Conservation (phyloP, 2,797 vertebrate genomes). For the Argya squamiceps region DNA sequence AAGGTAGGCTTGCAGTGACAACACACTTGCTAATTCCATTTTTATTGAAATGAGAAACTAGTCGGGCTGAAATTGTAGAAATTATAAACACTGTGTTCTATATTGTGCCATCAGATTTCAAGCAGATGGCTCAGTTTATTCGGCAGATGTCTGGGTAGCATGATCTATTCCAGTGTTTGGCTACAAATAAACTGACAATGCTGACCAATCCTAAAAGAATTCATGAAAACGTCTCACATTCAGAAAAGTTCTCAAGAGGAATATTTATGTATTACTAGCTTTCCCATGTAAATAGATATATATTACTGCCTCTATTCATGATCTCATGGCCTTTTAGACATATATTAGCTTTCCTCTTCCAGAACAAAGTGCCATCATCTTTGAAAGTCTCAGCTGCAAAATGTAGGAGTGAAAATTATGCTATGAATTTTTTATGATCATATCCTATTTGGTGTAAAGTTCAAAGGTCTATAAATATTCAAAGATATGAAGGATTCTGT, state of each 20-base stretch:
- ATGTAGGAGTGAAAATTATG: not conserved
- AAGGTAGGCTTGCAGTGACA: not conserved
- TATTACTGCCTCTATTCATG: not conserved
- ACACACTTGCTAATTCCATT: not conserved
- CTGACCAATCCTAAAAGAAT: not conserved
- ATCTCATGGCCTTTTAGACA: not conserved
- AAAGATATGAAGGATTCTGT: not conserved
- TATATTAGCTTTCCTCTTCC: not conserved
- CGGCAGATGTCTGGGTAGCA: not conserved
- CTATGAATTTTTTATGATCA: slow-evolving; percentile 2
- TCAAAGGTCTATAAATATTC: slow-evolving; percentile 1
- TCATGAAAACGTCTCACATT: not conserved
- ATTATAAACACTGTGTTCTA: not conserved
- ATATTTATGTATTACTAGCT: not conserved
- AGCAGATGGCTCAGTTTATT: slow-evolving; percentile 27
- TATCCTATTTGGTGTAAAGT: not conserved
- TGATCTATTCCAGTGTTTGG: not conserved
- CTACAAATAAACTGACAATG: not conserved
- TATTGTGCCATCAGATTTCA: not conserved
- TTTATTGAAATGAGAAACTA: not conserved
- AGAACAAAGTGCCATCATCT: not conserved
- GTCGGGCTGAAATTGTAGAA: not conserved
- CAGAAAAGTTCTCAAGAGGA: not conserved
- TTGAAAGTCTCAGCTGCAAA: not conserved
- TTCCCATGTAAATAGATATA: not conserved